Conservation (phyloP, 1,140 invertebrate genomes). For the Dufourea novaeangliae region DNA sequence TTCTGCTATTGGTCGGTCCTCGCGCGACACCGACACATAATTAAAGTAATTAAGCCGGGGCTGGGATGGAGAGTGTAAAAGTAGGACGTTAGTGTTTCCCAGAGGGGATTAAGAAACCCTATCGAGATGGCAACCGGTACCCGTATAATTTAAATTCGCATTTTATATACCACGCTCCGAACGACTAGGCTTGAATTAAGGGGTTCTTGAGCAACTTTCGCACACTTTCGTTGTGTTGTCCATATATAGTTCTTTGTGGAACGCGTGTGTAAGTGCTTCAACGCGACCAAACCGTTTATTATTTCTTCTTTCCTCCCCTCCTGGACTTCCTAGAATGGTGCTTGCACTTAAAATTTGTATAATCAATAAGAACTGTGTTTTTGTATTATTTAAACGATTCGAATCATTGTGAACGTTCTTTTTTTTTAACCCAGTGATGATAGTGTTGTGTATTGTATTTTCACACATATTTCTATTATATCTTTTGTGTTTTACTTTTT, state of each 20-base stretch:
- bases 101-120: slow-evolving; percentile 77
- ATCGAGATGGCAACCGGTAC: slow-evolving; percentile 66
- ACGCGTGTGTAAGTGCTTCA: too few relatives aligned
- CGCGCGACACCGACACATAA: slow-evolving; percentile 61
- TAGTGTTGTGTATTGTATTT: not conserved
- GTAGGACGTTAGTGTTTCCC: slow-evolving; percentile 74
- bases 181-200: slow-evolving; percentile 20
- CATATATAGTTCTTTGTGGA: too few relatives aligned
- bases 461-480: not conserved
- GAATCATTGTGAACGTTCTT: not conserved
- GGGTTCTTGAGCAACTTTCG: slow-evolving; percentile 1
- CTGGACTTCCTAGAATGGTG: not conserved
- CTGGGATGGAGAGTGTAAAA: slow-evolving; percentile 63
- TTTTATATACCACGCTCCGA: slow-evolving; percentile 40
- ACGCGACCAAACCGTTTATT: not conserved
- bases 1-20: slow-evolving; percentile 46
- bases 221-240: not conserved
- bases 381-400: not conserved
- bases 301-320: not conserved
- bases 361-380: not conserved
- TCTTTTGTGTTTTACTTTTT: too few relatives aligned
- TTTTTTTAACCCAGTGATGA: not conserved
- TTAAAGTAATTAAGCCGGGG: slow-evolving; percentile 74
- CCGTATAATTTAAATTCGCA: slow-evolving; percentile 75
- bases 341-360: not conserved